Conservation (phyloP, 2,888 invertebrate genomes). For the Torymus aiolomorphi region DNA sequence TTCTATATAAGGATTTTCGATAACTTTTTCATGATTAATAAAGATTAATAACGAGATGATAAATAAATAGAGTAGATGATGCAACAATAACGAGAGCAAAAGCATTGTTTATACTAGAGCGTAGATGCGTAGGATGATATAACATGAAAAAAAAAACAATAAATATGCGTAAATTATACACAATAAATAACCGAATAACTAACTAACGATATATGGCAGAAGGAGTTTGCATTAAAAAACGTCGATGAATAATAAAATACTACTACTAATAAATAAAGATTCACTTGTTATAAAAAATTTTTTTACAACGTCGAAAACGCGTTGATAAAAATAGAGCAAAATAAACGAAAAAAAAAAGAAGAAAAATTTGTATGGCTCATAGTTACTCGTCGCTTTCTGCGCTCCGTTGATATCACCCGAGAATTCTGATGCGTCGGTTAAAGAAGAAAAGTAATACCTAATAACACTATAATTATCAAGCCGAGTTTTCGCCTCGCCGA, state of each 20-base stretch:
- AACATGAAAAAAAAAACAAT: slow-evolving; percentile 38
- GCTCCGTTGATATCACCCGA: not conserved
- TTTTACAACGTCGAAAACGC: slow-evolving; percentile 14
- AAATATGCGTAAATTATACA: slow-evolving; percentile 43
- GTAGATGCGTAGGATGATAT: slow-evolving; percentile 14
- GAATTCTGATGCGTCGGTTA: slow-evolving; percentile 40
- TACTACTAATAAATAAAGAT: slow-evolving; percentile 16
- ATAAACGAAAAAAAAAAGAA: not conserved
- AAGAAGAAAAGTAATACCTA: not conserved
- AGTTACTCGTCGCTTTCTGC: slow-evolving; percentile 21
- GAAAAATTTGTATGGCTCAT: slow-evolving; percentile 33
- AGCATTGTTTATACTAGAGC: slow-evolving; percentile 37
- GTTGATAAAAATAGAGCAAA: not conserved
- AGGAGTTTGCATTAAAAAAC: slow-evolving; percentile 16
- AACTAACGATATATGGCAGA: not conserved
- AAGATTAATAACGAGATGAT: slow-evolving; percentile 1
- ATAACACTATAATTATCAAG: not conserved
- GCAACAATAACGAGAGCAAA: slow-evolving; percentile 21
- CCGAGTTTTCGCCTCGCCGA: slow-evolving; percentile 32
- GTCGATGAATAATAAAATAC: slow-evolving; percentile 15
- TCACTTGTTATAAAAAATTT: slow-evolving; percentile 31
- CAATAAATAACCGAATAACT: slow-evolving; percentile 43
- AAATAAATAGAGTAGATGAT: slow-evolving; percentile 7
- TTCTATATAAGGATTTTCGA: slow-evolving; percentile 45
- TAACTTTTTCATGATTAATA: slow-evolving; percentile 53